Evolutionary conservation across 1,140 invertebrate species (phyloP).

Genomic region (Dendroctonus valens): DNA sequence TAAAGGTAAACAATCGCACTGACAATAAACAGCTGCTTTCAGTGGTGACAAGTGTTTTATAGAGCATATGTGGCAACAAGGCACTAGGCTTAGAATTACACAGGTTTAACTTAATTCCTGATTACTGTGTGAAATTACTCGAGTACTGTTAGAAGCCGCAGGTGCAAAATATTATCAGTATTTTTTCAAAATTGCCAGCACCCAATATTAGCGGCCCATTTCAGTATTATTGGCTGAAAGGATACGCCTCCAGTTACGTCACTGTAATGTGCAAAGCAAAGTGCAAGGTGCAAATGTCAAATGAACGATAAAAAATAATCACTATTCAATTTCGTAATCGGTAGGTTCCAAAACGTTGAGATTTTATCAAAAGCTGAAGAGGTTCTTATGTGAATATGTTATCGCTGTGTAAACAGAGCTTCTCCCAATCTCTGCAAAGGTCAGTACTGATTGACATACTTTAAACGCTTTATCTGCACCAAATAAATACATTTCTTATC

Average conservation of each 20-base stretch:
- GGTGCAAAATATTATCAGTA: no score
- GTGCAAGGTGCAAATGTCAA: conserved; percentile 7
- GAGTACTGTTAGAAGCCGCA: no score
- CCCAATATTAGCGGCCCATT: no score
- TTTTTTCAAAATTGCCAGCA: no score
- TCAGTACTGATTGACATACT: conserved; percentile 37
- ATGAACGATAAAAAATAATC: conserved; percentile 7
- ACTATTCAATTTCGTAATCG: conserved; percentile 13
- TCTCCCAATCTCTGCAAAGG: conserved; percentile 43
- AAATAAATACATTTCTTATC: conserved; percentile 23
- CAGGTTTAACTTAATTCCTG: no score
- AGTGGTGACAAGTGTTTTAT: no score
- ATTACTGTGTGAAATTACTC: no score
- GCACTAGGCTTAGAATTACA: no score
- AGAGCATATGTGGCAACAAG: no score
- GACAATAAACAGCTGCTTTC: no score
- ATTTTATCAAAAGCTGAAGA: conserved; percentile 12
- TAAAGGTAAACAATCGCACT: no score
- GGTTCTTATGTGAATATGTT: conserved; percentile 36
- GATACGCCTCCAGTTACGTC: conserved; percentile 4
- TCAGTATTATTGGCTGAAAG: background rate
- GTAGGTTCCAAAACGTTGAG: background rate
- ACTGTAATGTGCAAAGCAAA: background rate
- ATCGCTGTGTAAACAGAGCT: conserved; percentile 42
- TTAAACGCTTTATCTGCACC: conserved; percentile 6